A percentile compares a stretch with the other conserved stretches of the same genome.
Conservation (phyloP, 1,140 invertebrate genomes). For the Drosophila mauritiana region DNA sequence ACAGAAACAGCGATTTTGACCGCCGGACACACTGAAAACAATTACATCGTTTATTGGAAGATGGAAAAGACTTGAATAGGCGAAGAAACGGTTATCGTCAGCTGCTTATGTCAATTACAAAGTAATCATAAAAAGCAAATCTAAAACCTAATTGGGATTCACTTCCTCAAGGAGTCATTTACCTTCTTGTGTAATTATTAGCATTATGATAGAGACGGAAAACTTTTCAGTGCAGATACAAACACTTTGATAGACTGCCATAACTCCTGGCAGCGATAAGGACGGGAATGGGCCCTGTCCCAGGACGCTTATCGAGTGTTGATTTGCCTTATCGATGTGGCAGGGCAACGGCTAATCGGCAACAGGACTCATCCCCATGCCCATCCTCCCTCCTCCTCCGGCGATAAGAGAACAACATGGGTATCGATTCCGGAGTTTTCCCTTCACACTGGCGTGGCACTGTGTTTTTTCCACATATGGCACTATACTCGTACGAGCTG, state of each 20-base stretch:
- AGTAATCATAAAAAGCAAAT: too few species aligned
- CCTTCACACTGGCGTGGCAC: conserved; percentile 14
- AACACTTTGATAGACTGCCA: not conserved
- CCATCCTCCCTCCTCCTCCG: conserved; percentile 10
- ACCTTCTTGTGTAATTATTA: too few species aligned
- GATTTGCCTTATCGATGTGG: conserved; percentile 46
- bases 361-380: conserved; percentile 51
- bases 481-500: conserved; percentile 8
- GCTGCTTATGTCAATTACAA: too few species aligned
- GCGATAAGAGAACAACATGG: conserved; percentile 24
- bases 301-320: conserved; percentile 50
- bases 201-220: too few species aligned
- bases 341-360: conserved; percentile 12
- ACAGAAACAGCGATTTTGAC: not conserved
- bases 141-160: too few species aligned
- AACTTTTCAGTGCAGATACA: conserved; percentile 20
- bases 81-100: too few species aligned
- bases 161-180: too few species aligned
- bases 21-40: not conserved
- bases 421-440: conserved; percentile 18
- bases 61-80: too few species aligned
- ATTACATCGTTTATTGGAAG: too few species aligned
- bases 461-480: conserved; percentile 11
- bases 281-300: not conserved
- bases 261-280: conserved; percentile 23